These are phyloP conservation scores for Phengaris alcon DNA, from an alignment of 2,888 invertebrate genomes.

Conservation along the genomic window DNA sequence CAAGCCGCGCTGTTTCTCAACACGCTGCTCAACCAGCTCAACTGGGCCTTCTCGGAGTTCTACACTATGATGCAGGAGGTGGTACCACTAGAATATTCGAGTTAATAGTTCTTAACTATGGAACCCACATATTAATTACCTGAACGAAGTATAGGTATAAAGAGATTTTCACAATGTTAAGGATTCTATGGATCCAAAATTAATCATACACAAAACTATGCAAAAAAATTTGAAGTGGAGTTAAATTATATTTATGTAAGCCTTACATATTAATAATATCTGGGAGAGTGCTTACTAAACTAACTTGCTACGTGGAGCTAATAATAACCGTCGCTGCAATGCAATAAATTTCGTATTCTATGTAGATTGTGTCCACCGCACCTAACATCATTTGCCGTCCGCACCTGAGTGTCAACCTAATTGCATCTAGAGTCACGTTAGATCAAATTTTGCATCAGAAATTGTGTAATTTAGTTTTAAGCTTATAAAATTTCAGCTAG, in stretches of 20 bases:
- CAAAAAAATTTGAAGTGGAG: neutral
- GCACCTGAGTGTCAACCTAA: slow-evolving; percentile 4
- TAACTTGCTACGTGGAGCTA: neutral
- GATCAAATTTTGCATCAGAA: neutral
- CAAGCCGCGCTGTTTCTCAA: slow-evolving; percentile 85
- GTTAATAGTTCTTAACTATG: no score
- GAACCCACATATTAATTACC: no score
- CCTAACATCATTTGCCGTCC: slow-evolving; percentile 14
- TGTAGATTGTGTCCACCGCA: slow-evolving; percentile 3
- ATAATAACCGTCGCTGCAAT: neutral
- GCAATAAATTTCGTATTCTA: slow-evolving; percentile 10
- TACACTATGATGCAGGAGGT: slow-evolving; percentile 91
- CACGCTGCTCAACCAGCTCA: slow-evolving; percentile 88
- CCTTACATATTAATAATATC: neutral
- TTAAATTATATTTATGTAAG: neutral
- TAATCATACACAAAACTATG: neutral
- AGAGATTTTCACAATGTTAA: neutral
- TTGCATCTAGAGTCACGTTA: slow-evolving; percentile 2
- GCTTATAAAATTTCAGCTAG: neutral
- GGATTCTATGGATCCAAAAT: neutral
- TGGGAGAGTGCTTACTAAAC: neutral
- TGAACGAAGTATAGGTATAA: no score
- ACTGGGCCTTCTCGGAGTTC: slow-evolving; percentile 94
- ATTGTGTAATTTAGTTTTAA: neutral
- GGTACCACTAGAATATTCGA: neutral